phyloP scores from a whole-genome alignment of 2,113 vertebrate genomes.

The Pica pica region DNA sequence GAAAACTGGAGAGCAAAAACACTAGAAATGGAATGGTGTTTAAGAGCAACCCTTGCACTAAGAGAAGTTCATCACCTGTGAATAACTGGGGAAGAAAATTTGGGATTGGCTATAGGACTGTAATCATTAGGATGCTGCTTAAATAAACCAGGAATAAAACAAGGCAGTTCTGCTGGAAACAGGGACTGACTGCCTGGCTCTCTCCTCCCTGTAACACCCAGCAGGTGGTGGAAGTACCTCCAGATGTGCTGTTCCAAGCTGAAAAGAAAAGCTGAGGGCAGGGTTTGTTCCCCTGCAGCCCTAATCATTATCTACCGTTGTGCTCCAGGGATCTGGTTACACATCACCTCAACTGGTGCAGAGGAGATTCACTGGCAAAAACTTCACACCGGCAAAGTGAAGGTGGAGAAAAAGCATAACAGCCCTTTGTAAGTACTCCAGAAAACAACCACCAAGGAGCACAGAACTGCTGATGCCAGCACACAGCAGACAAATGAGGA shows the following conservation, averaged over 20 bases:
- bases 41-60: not conserved
- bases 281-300: not conserved
- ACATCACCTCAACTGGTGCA: not conserved
- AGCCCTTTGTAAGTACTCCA: not conserved
- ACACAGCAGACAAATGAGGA: constrained; percentile 1
- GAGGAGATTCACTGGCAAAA: not conserved
- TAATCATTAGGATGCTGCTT: not conserved
- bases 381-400: not conserved
- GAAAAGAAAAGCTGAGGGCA: not conserved
- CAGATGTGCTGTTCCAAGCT: not conserved
- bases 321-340: not conserved
- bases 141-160: not conserved
- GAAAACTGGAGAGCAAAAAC: not conserved
- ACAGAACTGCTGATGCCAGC: constrained; percentile 26
- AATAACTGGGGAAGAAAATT: not conserved
- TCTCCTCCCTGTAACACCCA: not conserved
- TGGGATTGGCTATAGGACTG: not conserved
- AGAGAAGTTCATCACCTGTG: not conserved
- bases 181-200: not conserved
- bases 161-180: not conserved
- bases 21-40: not conserved
- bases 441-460: constrained; percentile 3
- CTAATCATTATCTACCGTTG: not conserved
- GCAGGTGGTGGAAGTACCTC: not conserved
- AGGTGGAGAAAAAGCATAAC: not conserved